Percentiles rank a stretch among this genome's conserved stretches.
These are phyloP conservation scores for Chromobotia macracanthus DNA, from an alignment of 2,797 vertebrate species.

Conservation along the genomic window DNA sequence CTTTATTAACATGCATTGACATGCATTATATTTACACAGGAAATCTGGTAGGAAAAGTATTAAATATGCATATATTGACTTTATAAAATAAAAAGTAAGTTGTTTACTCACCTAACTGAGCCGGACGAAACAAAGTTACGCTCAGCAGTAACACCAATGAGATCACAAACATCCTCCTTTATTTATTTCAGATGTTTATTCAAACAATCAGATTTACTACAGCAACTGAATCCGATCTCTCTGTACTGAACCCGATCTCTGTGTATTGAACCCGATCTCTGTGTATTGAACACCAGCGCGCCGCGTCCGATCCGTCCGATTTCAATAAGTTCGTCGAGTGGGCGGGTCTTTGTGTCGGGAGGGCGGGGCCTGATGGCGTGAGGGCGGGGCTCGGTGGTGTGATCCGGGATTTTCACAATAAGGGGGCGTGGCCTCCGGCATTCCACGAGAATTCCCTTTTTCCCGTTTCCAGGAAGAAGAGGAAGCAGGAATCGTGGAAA, in stretches of 20 bases:
- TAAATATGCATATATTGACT: too few species aligned
- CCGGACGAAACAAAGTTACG: slow-evolving; percentile 59
- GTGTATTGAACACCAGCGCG: too few species aligned
- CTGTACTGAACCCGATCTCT: too few species aligned
- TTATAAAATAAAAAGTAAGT: too few species aligned
- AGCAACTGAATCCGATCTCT: not conserved
- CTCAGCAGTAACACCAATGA: slow-evolving; percentile 49
- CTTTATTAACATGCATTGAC: too few species aligned
- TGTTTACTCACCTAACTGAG: slow-evolving; percentile 67
- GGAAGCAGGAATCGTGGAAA: not conserved
- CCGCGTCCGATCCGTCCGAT: slow-evolving; percentile 65
- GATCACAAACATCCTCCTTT: too few species aligned
- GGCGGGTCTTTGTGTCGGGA: too few species aligned
- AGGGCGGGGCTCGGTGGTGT: slow-evolving; percentile 73
- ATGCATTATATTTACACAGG: too few species aligned
- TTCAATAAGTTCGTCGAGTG: slow-evolving; percentile 72
- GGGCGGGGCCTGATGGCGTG: slow-evolving; percentile 41
- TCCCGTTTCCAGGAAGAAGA: not conserved
- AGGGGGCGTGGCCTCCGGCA: slow-evolving; percentile 62
- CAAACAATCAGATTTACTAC: not conserved
- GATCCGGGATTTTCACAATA: slow-evolving; percentile 71
- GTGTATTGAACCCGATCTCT: too few species aligned
- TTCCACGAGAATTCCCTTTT: not conserved
- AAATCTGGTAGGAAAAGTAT: too few species aligned
- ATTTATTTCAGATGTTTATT: not conserved